phyloP scores from a whole-genome alignment of 2,888 invertebrate species.

The Sarcophaga caerulescens region DNA sequence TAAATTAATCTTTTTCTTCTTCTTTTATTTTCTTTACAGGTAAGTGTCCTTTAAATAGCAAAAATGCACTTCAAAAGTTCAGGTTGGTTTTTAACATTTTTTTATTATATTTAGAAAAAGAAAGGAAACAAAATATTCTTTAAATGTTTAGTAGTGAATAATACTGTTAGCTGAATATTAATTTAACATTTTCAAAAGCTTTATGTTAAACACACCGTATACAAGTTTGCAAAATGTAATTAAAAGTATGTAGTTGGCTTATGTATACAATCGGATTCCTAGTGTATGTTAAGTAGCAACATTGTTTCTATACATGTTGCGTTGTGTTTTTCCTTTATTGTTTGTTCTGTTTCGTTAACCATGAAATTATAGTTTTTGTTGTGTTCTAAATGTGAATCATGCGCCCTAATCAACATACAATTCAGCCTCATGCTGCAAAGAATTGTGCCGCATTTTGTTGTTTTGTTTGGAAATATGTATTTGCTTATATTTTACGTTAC shows the following conservation, averaged over 20 bases:
- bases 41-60: slow-evolving; percentile 42
- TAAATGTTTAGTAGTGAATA: background rate
- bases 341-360: background rate
- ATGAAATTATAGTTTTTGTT: slow-evolving; percentile 10
- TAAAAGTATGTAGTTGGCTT: background rate
- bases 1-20: slow-evolving; percentile 7
- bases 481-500: slow-evolving; percentile 37
- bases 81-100: slow-evolving; percentile 31
- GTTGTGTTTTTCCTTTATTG: background rate
- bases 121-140: background rate
- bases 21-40: slow-evolving; percentile 53
- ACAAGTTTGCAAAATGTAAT: too few species aligned
- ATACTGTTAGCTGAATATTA: background rate
- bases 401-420: slow-evolving; percentile 37
- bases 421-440: slow-evolving; percentile 40
- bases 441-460: slow-evolving; percentile 52
- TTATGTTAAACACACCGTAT: background rate
- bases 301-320: background rate
- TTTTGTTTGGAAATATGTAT: slow-evolving; percentile 35
- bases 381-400: slow-evolving; percentile 30
- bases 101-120: background rate
- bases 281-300: background rate
- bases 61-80: slow-evolving; percentile 10
- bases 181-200: slow-evolving; percentile 29
- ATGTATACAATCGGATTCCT: too few species aligned